Evolutionary conservation across 2,113 vertebrate species (phyloP), one percentile per base, ranked within the genome.

Genomic region (Burhinus oedicnemus): DNA sequence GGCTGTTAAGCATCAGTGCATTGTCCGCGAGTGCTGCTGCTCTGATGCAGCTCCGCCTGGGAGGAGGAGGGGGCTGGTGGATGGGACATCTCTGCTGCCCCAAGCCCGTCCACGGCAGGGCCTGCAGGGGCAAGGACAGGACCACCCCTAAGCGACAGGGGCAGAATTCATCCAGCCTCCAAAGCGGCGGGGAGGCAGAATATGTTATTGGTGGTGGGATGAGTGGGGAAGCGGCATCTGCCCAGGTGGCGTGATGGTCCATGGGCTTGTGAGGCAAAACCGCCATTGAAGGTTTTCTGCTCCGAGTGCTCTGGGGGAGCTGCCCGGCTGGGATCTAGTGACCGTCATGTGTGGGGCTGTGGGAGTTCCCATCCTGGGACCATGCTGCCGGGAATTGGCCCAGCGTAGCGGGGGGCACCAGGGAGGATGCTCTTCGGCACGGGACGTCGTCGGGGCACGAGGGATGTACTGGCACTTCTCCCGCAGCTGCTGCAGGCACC

Each of bases 11-110:
- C 29, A 6, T 26, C 70, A 11, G 29, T 6, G 27, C 0, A 1
- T 4, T 4, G 1, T 4, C 32, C 58, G 45, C 4, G 0, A 1
- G 60, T 1, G 14, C 65, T 8, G 20, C 23, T 8, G 51, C 4
- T n/a, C 18, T 8, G 51, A 3, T 30, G 49, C 36, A 13, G 84
- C 55, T 51, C 21, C 6, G 10, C 42, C 51, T 8, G 20, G 17
- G 38, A 12, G 19, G 26, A 82, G 75, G 32, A 6, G 8, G 51
- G 49, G 45, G 29, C 55, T 70, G 9, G 4, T 12, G 76, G 47
- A 2, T 27, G 58, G 64, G 51, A 26, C 9, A 1, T 21, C 40
- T 14, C 9, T 20, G 60, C 61, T 70, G 84, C 76, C 11, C 2
- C 2, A 7, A n/a, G 18, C 68, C 52, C 5, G 1, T 22, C 61